Conservation (phyloP, 2,797 vertebrate genomes). For the Sebastes hubbsi region DNA sequence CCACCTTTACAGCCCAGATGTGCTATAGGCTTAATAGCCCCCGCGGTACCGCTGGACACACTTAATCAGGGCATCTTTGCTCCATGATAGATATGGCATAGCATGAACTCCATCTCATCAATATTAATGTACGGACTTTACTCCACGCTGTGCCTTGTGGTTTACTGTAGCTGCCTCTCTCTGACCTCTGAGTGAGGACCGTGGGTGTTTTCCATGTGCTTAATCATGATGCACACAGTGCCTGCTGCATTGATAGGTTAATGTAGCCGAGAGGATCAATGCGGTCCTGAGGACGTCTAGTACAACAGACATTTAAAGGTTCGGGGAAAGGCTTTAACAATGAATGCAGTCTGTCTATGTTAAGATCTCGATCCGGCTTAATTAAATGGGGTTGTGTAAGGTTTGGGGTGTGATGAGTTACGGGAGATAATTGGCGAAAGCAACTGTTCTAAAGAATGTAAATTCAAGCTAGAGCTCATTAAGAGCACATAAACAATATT, state of each 20-base stretch:
- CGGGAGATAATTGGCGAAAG: conserved; percentile 46
- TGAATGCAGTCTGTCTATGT: conserved; percentile 44
- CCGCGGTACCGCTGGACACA: conserved; percentile 37
- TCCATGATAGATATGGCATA: conserved; percentile 56
- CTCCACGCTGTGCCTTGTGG: conserved; percentile 54
- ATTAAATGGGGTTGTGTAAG: conserved; percentile 55
- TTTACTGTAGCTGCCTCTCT: conserved; percentile 57
- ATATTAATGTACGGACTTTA: conserved; percentile 65
- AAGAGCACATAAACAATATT: conserved; percentile 38
- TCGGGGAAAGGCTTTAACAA: conserved; percentile 59
- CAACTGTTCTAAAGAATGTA: conserved; percentile 45
- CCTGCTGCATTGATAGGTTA: conserved; percentile 70
- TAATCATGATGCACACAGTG: conserved; percentile 72
- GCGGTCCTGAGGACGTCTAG: conserved; percentile 61
- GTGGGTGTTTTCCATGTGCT: conserved; percentile 66
- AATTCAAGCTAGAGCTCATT: conserved; percentile 53
- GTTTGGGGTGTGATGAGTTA: conserved; percentile 52
- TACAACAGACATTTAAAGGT: conserved; percentile 63
- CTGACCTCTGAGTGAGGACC: conserved; percentile 66
- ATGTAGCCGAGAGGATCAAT: conserved; percentile 72
- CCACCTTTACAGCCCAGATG: conserved; percentile 58
- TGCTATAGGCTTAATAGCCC: conserved; percentile 54
- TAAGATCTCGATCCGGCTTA: conserved; percentile 49
- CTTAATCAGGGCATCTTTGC: conserved; percentile 63
- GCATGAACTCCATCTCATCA: conserved; percentile 62